Conservation (phyloP, 2,113 vertebrate species). For the Pteropus alecto region DNA sequence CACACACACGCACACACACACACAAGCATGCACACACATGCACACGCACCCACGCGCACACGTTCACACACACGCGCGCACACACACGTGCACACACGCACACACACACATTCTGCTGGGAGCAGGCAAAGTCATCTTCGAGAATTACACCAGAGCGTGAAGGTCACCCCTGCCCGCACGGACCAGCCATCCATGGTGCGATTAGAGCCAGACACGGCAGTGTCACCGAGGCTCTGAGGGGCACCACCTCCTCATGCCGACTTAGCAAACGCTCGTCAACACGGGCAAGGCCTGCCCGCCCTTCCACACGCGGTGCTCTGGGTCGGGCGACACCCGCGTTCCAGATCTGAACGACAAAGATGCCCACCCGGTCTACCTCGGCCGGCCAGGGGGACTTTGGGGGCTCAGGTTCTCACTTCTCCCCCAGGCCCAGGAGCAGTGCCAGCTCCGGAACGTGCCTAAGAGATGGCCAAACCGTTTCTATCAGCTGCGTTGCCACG, state of each 20-base stretch:
- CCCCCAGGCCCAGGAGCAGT: neutral
- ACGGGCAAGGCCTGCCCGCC: too few relatives aligned
- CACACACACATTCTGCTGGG: neutral
- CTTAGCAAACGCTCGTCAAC: neutral
- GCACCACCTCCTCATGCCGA: accelerated
- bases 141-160: neutral
- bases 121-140: neutral
- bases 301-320: too few relatives aligned
- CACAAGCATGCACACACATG: too few relatives aligned
- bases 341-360: neutral
- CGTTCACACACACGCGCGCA: too few relatives aligned
- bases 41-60: too few relatives aligned
- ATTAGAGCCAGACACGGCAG: neutral
- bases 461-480: neutral
- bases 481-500: neutral
- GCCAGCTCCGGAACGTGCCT: neutral
- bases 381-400: neutral
- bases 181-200: accelerated
- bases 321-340: too few relatives aligned
- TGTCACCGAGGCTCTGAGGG: accelerated
- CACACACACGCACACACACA: too few relatives aligned
- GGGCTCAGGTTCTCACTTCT: neutral
- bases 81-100: too few relatives aligned
- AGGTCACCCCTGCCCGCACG: neutral
- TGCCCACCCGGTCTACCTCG: neutral